phyloP scores from a whole-genome alignment of 2,113 vertebrate genomes.

The Cromileptes altivelis region DNA sequence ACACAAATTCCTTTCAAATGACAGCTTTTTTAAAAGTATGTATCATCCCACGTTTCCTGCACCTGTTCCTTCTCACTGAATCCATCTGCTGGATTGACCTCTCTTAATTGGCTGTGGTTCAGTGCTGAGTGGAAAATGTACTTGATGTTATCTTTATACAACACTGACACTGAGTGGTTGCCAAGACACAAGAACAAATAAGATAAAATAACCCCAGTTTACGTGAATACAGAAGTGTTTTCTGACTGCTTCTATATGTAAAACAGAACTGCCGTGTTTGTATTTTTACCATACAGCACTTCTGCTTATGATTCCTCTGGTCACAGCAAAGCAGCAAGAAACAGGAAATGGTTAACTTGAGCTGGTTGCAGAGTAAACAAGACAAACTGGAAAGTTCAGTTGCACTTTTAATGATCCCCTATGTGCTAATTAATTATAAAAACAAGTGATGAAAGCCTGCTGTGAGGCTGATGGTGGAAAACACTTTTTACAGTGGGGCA shows the following conservation, averaged over 20 bases:
- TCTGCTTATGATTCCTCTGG: neutral
- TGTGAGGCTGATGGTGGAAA: neutral
- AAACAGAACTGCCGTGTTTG: neutral
- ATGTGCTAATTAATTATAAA: neutral
- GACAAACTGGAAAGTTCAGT: neutral
- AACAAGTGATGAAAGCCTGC: slow-evolving; percentile 19
- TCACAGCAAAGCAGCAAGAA: slow-evolving; percentile 6
- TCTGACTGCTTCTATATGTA: slow-evolving; percentile 1
- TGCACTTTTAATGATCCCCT: neutral
- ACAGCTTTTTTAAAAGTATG: neutral
- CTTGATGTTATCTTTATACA: neutral
- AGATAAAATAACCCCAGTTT: neutral
- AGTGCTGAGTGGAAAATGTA: neutral
- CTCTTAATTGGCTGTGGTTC: neutral
- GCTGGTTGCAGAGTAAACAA: neutral
- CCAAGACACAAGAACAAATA: neutral
- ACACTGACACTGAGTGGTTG: neutral
- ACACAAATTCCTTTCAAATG: slow-evolving; percentile 1
- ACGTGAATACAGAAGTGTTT: neutral
- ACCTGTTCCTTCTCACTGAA: slow-evolving; percentile 24
- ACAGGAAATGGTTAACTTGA: neutral
- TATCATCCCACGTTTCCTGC: neutral
- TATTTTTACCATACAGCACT: neutral
- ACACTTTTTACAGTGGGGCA: slow-evolving; percentile 16
- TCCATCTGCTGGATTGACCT: neutral